Percentiles rank a stretch among this genome's conserved stretches.
Evolutionary conservation across 2,888 invertebrate species (phyloP).

Genomic region (Bellardia bayeri): DNA sequence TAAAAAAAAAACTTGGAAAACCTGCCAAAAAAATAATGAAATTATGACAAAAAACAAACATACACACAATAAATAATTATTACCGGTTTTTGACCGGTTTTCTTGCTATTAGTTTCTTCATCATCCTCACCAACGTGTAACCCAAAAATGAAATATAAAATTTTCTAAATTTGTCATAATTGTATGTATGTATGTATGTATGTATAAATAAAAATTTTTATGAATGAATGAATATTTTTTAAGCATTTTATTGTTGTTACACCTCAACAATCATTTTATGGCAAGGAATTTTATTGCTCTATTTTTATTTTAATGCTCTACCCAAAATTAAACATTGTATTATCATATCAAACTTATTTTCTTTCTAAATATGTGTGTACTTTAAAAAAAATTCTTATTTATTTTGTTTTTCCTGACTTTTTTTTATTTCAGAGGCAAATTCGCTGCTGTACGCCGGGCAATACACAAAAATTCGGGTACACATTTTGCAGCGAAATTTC

Average conservation of each 20-base stretch:
- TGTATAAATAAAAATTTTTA: slow-evolving; percentile 46
- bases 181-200: neutral
- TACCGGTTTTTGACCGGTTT: slow-evolving; percentile 62
- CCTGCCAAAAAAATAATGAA: slow-evolving; percentile 52
- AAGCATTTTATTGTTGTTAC: neutral
- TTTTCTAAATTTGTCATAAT: slow-evolving; percentile 35
- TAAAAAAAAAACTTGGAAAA: slow-evolving; percentile 51
- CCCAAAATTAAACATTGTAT: neutral
- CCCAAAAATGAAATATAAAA: slow-evolving; percentile 45
- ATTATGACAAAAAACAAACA: slow-evolving; percentile 29
- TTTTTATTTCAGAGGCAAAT: slow-evolving; percentile 92
- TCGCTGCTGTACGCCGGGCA: slow-evolving; percentile 96
- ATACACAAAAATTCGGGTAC: slow-evolving; percentile 93
- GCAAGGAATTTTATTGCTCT: neutral
- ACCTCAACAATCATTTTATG: neutral
- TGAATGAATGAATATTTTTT: slow-evolving; percentile 55
- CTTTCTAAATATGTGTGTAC: too few species aligned
- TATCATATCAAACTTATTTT: neutral
- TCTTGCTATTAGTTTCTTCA: neutral
- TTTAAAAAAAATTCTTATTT: neutral
- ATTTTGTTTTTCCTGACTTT: neutral
- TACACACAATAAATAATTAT: slow-evolving; percentile 38
- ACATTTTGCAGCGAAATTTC: slow-evolving; percentile 98
- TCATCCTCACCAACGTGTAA: slow-evolving; percentile 38
- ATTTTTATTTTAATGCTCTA: neutral